Evolutionary conservation across 2,113 vertebrate genomes (phyloP), one percentile per base, ranked within the genome.

Genomic region (Actenoides lindsayi): DNA sequence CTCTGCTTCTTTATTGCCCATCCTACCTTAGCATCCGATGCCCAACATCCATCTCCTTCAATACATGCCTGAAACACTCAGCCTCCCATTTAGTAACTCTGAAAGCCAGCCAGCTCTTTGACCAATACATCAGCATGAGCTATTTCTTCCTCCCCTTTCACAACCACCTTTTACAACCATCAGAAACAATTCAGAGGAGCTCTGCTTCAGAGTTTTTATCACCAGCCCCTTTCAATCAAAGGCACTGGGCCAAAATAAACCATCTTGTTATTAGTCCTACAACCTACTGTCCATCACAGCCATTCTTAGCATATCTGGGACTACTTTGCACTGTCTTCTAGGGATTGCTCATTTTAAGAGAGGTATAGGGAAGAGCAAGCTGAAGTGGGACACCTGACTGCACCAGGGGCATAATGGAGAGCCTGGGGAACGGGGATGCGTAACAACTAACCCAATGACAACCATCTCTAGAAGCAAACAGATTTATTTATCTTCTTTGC

Each of bases 231-330:
- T 93, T 79, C 79, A 85, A 30, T n/a, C 60, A 31, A 63, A 88
- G 73, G 60, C 91, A 77, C 3, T 23, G 56, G 41, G 76, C 80
- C 79, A 94, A 90, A 90, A 70, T 24, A 92, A 93, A 82, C 51
- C 16, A 53, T 21, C 83, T 71, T 46, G 28, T 62, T 33, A 51
- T 20, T 13, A 76, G 54, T 50, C 51, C 71, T 74, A 46, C 53
- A 67, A 31, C 48, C 41, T 53, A 35, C 60, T 64, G 65, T 41
- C 77, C 77, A 53, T 70, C 50, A 50, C 30, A 67, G 54, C 54
- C 50, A 5, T 30, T 87, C 76, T 64, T 8, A 33, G 27, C 37
- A 18, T 3, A 51, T 15, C 39, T 16, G 24, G 16, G 17, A 39
- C 56, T 46, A 10, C 27, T 23, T 7, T 46, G 27, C 42, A 33